phyloP scores from a whole-genome alignment of 2,888 invertebrate genomes.

The Apamea sordens region DNA sequence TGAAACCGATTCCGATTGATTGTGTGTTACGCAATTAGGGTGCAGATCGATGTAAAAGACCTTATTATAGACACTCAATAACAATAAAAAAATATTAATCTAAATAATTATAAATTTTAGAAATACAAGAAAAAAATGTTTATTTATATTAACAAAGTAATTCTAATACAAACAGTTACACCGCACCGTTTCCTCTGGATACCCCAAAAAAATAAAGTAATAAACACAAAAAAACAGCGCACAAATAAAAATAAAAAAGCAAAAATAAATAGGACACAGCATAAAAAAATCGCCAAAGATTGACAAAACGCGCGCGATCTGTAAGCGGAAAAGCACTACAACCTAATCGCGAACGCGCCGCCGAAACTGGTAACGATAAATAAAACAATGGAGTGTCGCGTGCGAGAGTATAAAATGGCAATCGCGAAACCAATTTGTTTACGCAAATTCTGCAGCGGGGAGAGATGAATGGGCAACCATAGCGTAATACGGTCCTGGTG shows the following conservation, averaged over 20 bases:
- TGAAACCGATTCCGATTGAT: no score
- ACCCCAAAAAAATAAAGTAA: no score
- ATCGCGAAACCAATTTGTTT: constrained; percentile 91
- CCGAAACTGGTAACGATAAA: constrained; percentile 89
- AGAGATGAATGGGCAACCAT: constrained; percentile 90
- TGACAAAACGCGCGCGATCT: constrained; percentile 86
- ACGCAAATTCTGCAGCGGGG: constrained; percentile 90
- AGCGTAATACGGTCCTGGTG: constrained; percentile 86
- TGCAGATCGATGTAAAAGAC: no score
- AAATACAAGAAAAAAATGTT: neutral
- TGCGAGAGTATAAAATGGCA: constrained; percentile 90
- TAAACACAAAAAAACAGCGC: constrained; percentile 30
- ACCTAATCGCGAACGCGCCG: constrained; percentile 88
- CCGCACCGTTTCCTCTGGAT: no score
- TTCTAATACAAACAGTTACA: neutral
- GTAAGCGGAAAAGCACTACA: constrained; percentile 87
- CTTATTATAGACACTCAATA: neutral
- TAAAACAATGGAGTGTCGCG: constrained; percentile 90
- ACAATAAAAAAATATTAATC: no score
- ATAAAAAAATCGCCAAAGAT: constrained; percentile 77
- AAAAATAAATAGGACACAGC: constrained; percentile 30
- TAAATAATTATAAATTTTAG: neutral
- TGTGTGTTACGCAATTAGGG: no score
- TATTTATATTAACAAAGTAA: neutral
- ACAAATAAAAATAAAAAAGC: constrained; percentile 14